Evolutionary conservation across 2,797 vertebrate species (phyloP).

Genomic region (Eutrigla gurnardus): DNA sequence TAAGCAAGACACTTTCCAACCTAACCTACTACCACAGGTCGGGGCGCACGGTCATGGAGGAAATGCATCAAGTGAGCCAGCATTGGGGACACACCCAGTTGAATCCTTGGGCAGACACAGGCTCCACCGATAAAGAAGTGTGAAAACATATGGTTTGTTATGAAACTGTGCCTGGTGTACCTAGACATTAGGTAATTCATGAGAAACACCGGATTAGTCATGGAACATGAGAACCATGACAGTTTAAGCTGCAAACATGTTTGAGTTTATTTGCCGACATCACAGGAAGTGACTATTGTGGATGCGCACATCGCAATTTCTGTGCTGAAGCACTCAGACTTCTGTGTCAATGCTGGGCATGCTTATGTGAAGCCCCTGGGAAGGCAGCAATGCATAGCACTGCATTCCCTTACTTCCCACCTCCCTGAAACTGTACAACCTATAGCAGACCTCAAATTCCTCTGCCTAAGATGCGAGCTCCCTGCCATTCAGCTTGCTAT

Average conservation of each 20-base stretch:
- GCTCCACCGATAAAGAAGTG: background rate
- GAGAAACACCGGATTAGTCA: background rate
- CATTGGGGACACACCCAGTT: too few species aligned
- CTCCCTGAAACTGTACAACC: constrained; percentile 58
- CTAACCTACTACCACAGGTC: background rate
- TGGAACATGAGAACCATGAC: background rate
- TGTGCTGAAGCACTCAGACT: background rate
- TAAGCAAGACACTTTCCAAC: background rate
- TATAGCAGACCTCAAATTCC: constrained; percentile 72
- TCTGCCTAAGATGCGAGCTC: constrained; percentile 69
- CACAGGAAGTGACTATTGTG: background rate
- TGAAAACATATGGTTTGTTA: background rate
- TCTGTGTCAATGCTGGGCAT: constrained; percentile 22
- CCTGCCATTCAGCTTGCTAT: constrained; percentile 79
- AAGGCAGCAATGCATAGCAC: constrained; percentile 29
- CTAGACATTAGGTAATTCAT: background rate
- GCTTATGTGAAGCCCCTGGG: constrained; percentile 32
- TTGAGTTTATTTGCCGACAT: background rate
- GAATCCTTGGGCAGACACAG: background rate
- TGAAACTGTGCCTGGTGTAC: background rate
- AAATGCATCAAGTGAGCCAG: background rate
- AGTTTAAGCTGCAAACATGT: background rate
- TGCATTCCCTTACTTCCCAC: constrained; percentile 35
- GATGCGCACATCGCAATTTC: background rate
- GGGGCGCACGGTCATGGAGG: background rate